phyloP scores from a whole-genome alignment of 2,888 invertebrate species.

The Atrina japonica region DNA sequence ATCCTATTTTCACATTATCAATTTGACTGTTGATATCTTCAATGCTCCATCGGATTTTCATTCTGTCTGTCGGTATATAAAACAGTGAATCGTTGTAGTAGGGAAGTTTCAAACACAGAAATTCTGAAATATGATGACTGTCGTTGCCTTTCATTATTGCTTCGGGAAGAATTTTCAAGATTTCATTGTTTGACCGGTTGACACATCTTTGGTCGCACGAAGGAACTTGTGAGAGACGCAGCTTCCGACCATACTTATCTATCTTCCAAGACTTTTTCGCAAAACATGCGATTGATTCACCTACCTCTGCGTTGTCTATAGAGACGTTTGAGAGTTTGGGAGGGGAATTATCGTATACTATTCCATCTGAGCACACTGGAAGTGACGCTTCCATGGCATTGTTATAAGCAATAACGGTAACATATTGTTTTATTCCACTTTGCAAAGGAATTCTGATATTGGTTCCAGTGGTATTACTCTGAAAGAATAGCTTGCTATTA shows the following conservation, averaged over 20 bases:
- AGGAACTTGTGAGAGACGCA: slow-evolving; percentile 8
- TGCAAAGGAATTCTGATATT: background rate
- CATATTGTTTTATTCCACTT: slow-evolving; percentile 46
- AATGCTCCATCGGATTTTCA: slow-evolving; percentile 11
- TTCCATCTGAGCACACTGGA: slow-evolving; percentile 63
- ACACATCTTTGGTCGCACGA: background rate
- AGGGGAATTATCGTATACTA: slow-evolving; percentile 50
- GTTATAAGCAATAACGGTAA: slow-evolving; percentile 61
- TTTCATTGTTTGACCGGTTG: background rate
- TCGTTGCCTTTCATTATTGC: background rate
- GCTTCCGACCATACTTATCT: slow-evolving; percentile 36
- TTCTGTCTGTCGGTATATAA: slow-evolving; percentile 21
- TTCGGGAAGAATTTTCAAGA: slow-evolving; percentile 4
- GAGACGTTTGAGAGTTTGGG: slow-evolving; percentile 44
- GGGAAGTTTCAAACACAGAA: slow-evolving; percentile 3
- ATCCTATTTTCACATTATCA: too few species aligned
- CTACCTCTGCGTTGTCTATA: slow-evolving; percentile 39
- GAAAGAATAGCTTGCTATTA: background rate
- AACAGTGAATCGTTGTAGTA: slow-evolving; percentile 2
- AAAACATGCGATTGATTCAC: slow-evolving; percentile 43
- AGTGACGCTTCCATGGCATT: slow-evolving; percentile 61
- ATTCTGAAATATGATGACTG: background rate
- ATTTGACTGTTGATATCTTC: too few species aligned
- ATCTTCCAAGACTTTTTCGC: slow-evolving; percentile 42
- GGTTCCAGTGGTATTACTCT: too few species aligned